Conservation (phyloP, 1,140 invertebrate species). For the Leptopilina clavipes region DNA sequence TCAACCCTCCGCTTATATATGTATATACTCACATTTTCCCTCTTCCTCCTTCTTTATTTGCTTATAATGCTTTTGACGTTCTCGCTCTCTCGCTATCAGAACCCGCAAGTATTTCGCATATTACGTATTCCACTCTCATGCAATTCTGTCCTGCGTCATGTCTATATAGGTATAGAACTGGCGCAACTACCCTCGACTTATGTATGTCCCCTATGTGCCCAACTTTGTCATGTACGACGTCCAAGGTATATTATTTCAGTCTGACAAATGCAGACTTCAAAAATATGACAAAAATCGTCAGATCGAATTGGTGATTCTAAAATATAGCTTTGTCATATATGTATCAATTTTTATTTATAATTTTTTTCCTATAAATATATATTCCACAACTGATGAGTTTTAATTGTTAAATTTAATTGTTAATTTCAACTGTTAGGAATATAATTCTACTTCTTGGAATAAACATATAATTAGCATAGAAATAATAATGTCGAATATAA, state of each 20-base stretch:
- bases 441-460: too few species aligned
- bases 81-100: slow-evolving; percentile 49
- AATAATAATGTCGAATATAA: too few species aligned
- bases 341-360: too few species aligned
- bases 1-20: too few species aligned
- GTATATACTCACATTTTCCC: slow-evolving; percentile 44
- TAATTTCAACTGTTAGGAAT: too few species aligned
- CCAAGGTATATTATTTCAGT: slow-evolving; percentile 57
- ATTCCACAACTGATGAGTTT: too few species aligned
- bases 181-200: slow-evolving; percentile 57
- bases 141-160: slow-evolving; percentile 59
- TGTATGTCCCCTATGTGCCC: slow-evolving; percentile 50
- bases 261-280: slow-evolving; percentile 66
- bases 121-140: slow-evolving; percentile 71
- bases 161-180: slow-evolving; percentile 38
- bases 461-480: too few species aligned
- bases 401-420: too few species aligned
- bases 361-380: too few species aligned
- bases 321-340: too few species aligned
- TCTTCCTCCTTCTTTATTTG: slow-evolving; percentile 45
- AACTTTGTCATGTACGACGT: slow-evolving; percentile 50
- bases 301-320: too few species aligned
- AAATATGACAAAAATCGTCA: slow-evolving; percentile 56
- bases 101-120: slow-evolving; percentile 52
- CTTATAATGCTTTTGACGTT: slow-evolving; percentile 54